Percentiles rank a stretch among this genome's conserved stretches.
Evolutionary conservation across 2,888 invertebrate genomes (phyloP).

Genomic region (Napeogenes sylphis): DNA sequence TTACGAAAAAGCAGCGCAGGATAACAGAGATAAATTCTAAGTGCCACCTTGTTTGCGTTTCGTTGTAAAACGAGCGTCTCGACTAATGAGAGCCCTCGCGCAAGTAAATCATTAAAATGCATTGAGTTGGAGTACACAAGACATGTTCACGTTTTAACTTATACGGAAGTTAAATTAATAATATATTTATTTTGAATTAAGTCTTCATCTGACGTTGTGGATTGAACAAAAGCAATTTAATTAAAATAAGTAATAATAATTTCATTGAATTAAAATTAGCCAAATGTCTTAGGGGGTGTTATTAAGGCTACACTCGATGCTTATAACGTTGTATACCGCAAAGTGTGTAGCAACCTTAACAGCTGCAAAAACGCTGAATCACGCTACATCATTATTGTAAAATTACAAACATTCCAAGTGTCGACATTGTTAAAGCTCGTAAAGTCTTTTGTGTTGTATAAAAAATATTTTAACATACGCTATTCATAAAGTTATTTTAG

Average conservation of each 20-base stretch:
- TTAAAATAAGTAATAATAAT: no score
- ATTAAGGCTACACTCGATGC: no score
- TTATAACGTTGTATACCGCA: background rate
- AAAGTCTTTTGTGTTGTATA: slow-evolving; percentile 13
- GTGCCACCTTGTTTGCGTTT: slow-evolving; percentile 4
- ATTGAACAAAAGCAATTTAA: no score
- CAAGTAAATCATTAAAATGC: slow-evolving; percentile 7
- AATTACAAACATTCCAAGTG: slow-evolving; percentile 21
- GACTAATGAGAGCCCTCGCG: slow-evolving; percentile 5
- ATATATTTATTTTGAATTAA: no score
- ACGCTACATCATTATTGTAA: slow-evolving; percentile 15
- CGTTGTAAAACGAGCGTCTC: slow-evolving; percentile 4
- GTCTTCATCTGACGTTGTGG: no score
- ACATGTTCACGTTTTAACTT: slow-evolving; percentile 2
- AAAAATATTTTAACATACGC: slow-evolving; percentile 14
- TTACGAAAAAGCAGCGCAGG: background rate
- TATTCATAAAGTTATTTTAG: slow-evolving; percentile 13
- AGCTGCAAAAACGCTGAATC: slow-evolving; percentile 1
- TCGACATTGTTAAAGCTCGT: slow-evolving; percentile 13
- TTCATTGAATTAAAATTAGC: no score
- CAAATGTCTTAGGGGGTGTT: no score
- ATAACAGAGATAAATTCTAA: background rate
- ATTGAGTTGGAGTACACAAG: slow-evolving; percentile 2
- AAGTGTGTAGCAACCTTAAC: background rate
- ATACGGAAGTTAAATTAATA: no score